These are phyloP conservation scores for Trachymyrmex septentrionalis DNA, from an alignment of 1,140 invertebrate genomes.

Conservation along the genomic window DNA sequence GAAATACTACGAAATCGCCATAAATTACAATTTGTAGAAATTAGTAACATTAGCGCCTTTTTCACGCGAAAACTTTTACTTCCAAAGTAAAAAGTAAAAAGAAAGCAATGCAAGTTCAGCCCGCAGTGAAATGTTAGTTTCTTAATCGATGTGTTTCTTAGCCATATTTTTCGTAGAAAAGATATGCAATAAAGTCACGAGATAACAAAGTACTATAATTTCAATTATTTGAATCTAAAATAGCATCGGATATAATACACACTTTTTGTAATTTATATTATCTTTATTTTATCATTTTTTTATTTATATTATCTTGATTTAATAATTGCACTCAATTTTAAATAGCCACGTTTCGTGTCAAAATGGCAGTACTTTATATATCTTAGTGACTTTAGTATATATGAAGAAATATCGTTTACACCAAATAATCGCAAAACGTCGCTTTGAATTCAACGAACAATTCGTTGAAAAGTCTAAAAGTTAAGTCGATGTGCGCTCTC, in stretches of 20 bases:
- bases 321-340: no score
- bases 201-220: no score
- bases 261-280: no score
- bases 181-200: no score
- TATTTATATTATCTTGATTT: no score
- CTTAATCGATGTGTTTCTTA: background rate
- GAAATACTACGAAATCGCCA: background rate
- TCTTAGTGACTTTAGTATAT: no score
- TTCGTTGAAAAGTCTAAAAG: constrained; percentile 31
- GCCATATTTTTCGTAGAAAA: background rate
- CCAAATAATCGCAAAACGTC: constrained; percentile 9
- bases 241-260: no score
- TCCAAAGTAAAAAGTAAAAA: background rate
- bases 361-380: no score
- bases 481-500: constrained; percentile 20
- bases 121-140: background rate
- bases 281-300: no score
- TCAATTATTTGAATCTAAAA: no score
- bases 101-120: background rate
- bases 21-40: constrained; percentile 39
- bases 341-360: no score
- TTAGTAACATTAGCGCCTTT: background rate
- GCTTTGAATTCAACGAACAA: constrained; percentile 19
- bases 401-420: constrained; percentile 7
- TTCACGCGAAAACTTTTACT: background rate